phyloP scores from a whole-genome alignment of 2,113 vertebrate species.

The Silurus glanis region DNA sequence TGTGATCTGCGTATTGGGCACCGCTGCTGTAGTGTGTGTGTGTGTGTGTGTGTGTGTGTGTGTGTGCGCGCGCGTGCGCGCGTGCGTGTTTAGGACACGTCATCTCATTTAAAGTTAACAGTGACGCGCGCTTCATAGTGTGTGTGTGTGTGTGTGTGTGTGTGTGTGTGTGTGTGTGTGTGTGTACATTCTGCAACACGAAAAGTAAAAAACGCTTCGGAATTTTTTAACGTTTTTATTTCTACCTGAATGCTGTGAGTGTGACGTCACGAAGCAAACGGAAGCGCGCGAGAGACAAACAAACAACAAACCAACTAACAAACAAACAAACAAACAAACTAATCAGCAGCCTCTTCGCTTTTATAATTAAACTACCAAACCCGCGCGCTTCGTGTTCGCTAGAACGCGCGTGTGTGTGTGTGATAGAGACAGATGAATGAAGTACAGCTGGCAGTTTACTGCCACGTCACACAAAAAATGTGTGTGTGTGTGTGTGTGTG shows the following conservation, averaged over 20 bases:
- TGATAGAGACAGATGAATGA: not conserved
- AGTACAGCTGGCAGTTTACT: not conserved
- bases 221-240: not conserved
- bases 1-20: no score
- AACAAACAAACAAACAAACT: not conserved
- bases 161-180: no score
- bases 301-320: not conserved
- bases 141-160: no score
- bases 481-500: constrained; percentile 9
- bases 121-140: not conserved
- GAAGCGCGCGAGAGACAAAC: not conserved
- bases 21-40: not conserved
- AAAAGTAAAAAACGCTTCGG: not conserved
- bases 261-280: not conserved
- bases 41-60: not conserved
- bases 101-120: not conserved
- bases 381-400: not conserved
- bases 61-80: constrained; percentile 20
- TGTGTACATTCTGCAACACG: not conserved
- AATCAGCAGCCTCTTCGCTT: not conserved
- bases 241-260: not conserved
- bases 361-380: not conserved
- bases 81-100: constrained; percentile 18
- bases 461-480: constrained; percentile 19
- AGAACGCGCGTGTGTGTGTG: not conserved